A percentile compares a stretch with the other conserved stretches of the same genome.
Conservation (phyloP, 2,888 invertebrate genomes). For the Gastracanthus pulcherrimus region DNA sequence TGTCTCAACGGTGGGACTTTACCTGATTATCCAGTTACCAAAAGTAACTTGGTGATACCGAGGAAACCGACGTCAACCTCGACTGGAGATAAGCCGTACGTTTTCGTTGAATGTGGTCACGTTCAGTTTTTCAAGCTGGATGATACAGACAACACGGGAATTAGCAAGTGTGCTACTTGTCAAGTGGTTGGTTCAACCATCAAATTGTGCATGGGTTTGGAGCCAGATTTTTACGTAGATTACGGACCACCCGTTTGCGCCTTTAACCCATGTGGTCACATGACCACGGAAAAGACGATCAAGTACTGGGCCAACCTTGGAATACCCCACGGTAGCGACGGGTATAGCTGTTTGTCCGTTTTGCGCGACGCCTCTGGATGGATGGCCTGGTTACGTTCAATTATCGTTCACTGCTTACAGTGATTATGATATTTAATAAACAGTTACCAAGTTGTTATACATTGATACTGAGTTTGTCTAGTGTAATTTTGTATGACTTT, state of each 20-base stretch:
- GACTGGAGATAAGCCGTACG: slow-evolving; percentile 89
- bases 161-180: slow-evolving; percentile 97
- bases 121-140: slow-evolving; percentile 97
- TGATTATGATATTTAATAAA: no score
- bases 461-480: no score
- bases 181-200: slow-evolving; percentile 87
- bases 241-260: slow-evolving; percentile 94
- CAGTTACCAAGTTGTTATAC: no score
- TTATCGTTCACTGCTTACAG: neutral
- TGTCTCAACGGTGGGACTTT: slow-evolving; percentile 97
- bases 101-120: slow-evolving; percentile 98
- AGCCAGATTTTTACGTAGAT: slow-evolving; percentile 98
- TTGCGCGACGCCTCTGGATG: slow-evolving; percentile 93
- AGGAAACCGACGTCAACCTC: slow-evolving; percentile 84
- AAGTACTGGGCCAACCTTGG: slow-evolving; percentile 98
- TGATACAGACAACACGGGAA: slow-evolving; percentile 93
- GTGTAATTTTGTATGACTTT: no score
- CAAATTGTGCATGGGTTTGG: slow-evolving; percentile 97
- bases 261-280: slow-evolving; percentile 99
- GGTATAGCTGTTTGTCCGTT: slow-evolving; percentile 99
- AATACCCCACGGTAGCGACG: slow-evolving; percentile 98
- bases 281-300: slow-evolving; percentile 98
- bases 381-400: slow-evolving; percentile 4
- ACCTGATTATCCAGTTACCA: slow-evolving; percentile 87
- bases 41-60: slow-evolving; percentile 95